These are phyloP conservation scores for Bombus terrestris DNA, from an alignment of 1,140 invertebrate genomes.

Conservation along the genomic window DNA sequence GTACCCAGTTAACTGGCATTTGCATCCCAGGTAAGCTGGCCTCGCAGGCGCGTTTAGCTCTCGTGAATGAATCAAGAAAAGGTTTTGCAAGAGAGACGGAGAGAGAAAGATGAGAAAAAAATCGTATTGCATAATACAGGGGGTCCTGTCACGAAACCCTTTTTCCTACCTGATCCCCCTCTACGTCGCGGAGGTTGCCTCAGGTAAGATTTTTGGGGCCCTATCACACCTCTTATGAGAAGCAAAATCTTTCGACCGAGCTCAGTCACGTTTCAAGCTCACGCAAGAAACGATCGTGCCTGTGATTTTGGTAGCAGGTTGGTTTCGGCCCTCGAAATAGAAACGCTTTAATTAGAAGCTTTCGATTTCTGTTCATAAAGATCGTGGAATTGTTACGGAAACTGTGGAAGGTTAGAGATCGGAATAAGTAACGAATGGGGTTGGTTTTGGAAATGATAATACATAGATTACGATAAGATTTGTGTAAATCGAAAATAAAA, in stretches of 20 bases:
- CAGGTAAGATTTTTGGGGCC: conserved; percentile 81
- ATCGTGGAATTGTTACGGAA: background rate
- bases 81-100: conserved; percentile 4
- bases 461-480: no score
- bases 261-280: conserved; percentile 70
- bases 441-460: no score
- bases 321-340: background rate
- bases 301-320: conserved; percentile 9
- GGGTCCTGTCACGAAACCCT: conserved; percentile 74
- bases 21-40: conserved; percentile 75
- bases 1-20: conserved; percentile 57
- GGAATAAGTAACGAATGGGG: background rate
- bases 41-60: conserved; percentile 28
- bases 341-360: background rate
- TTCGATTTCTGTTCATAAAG: background rate
- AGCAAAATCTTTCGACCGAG: conserved; percentile 38
- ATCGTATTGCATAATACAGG: conserved; percentile 66
- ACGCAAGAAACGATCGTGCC: conserved; percentile 51
- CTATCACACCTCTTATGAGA: conserved; percentile 79
- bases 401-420: background rate
- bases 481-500: no score
- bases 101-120: conserved; percentile 43
- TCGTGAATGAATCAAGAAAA: conserved; percentile 50
- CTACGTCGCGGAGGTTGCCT: conserved; percentile 71
- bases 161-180: conserved; percentile 79